Percentiles rank a stretch among this genome's conserved stretches.
Evolutionary conservation across 1,140 invertebrate genomes (phyloP).

Genomic region (Globodera ellingtonae): DNA sequence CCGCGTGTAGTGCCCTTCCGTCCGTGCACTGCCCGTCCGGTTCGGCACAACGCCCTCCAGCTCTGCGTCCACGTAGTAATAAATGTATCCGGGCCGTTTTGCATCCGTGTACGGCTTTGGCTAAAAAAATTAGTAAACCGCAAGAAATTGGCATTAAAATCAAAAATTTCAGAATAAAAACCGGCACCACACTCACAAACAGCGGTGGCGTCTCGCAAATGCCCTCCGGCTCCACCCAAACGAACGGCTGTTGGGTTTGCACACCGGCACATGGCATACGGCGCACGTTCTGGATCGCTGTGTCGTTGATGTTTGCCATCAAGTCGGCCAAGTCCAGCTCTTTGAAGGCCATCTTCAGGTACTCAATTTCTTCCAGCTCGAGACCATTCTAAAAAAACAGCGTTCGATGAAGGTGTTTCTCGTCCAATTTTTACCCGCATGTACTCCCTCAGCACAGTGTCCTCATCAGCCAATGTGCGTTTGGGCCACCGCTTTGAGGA

Average conservation of each 20-base stretch:
- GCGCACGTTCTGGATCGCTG: background rate
- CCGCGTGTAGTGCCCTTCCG: slow-evolving; percentile 26
- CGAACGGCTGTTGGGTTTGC: background rate
- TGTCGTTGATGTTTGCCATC: background rate
- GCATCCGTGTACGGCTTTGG: background rate
- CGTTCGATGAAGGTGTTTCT: background rate
- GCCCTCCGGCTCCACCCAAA: slow-evolving; percentile 26
- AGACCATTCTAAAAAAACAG: slow-evolving; percentile 15
- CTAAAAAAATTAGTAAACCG: background rate
- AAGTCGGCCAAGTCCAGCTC: slow-evolving; percentile 2
- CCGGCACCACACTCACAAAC: background rate
- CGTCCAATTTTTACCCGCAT: background rate
- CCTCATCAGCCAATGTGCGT: slow-evolving; percentile 4
- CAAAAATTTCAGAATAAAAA: background rate
- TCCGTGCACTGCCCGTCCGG: slow-evolving; percentile 24
- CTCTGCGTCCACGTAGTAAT: slow-evolving; percentile 34
- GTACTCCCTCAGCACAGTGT: background rate
- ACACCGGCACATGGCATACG: slow-evolving; percentile 5
- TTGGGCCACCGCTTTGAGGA: slow-evolving; percentile 19
- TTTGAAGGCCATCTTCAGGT: slow-evolving; percentile 13
- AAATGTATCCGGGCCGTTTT: slow-evolving; percentile 1
- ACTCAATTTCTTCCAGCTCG: slow-evolving; percentile 26
- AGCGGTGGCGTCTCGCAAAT: background rate
- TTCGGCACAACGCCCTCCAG: slow-evolving; percentile 35
- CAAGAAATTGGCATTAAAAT: no score